A percentile compares a stretch with the other conserved stretches of the same genome.
Conservation (phyloP, 2,797 vertebrate species). For the Catharus ustulatus region DNA sequence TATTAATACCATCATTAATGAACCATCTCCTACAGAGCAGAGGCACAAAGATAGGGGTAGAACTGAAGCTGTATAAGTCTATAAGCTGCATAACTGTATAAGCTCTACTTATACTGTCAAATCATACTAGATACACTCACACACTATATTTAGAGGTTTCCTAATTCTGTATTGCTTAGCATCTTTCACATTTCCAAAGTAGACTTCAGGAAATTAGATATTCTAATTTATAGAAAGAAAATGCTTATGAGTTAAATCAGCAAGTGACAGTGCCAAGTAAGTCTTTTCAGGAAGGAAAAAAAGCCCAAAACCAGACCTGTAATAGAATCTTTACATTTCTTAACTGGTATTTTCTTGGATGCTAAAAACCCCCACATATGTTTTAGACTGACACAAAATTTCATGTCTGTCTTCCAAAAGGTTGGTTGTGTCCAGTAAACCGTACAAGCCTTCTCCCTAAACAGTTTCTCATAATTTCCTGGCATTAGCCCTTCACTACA, state of each 20-base stretch:
- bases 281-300: not conserved
- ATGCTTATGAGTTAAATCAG: not conserved
- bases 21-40: not conserved
- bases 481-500: not conserved
- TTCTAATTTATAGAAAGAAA: not conserved
- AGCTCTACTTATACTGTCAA: not conserved
- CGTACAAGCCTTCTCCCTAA: not conserved
- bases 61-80: not conserved
- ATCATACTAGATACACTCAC: not conserved
- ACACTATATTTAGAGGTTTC: not conserved
- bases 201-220: not conserved
- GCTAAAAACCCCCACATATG: not conserved
- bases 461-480: not conserved
- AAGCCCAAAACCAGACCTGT: accelerated
- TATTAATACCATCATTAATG: not conserved
- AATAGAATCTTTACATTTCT: not conserved
- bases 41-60: not conserved
- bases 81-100: not conserved
- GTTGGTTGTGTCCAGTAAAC: not conserved
- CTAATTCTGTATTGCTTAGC: not conserved
- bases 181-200: not conserved
- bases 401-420: not conserved
- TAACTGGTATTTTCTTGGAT: not conserved
- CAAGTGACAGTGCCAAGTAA: not conserved
- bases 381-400: not conserved